Conservation (phyloP, 1,140 invertebrate genomes). For the Papilio glaucus region DNA sequence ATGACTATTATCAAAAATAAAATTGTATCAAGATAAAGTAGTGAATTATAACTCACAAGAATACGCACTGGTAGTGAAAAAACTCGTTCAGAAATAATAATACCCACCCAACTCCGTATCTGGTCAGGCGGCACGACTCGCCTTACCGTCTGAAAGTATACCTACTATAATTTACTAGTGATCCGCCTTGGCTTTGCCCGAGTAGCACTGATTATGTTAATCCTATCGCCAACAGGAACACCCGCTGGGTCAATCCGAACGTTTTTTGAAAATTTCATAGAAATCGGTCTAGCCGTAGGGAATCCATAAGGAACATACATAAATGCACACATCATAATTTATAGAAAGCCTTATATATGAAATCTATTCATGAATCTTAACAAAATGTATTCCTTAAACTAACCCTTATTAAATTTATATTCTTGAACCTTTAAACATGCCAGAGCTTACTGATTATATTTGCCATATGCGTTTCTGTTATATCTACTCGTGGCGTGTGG, state of each 20-base stretch:
- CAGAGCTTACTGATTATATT: background rate
- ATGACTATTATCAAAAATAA: conserved; percentile 16
- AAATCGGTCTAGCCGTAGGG: too few species aligned
- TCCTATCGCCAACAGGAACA: too few species aligned
- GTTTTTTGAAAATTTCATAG: too few species aligned
- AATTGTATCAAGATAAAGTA: conserved; percentile 20
- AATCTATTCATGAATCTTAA: too few species aligned
- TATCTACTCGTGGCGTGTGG: background rate
- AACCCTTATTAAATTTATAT: background rate
- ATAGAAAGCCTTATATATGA: too few species aligned
- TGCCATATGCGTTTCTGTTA: conserved; percentile 1
- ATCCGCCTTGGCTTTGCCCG: too few species aligned
- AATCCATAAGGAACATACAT: too few species aligned
- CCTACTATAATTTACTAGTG: background rate
- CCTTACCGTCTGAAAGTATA: conserved; percentile 1
- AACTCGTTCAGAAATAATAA: conserved; percentile 13
- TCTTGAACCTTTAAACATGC: background rate
- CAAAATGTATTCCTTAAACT: background rate
- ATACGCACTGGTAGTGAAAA: background rate
- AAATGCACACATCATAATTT: too few species aligned
- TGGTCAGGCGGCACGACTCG: conserved; percentile 1
- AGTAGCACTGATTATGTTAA: too few species aligned
- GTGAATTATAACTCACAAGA: background rate
- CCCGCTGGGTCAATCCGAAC: too few species aligned
- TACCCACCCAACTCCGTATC: background rate